A percentile compares a stretch with the other conserved stretches of the same genome.
phyloP scores from a whole-genome alignment of 2,888 invertebrate species.

The Chaitophorus viminalis region DNA sequence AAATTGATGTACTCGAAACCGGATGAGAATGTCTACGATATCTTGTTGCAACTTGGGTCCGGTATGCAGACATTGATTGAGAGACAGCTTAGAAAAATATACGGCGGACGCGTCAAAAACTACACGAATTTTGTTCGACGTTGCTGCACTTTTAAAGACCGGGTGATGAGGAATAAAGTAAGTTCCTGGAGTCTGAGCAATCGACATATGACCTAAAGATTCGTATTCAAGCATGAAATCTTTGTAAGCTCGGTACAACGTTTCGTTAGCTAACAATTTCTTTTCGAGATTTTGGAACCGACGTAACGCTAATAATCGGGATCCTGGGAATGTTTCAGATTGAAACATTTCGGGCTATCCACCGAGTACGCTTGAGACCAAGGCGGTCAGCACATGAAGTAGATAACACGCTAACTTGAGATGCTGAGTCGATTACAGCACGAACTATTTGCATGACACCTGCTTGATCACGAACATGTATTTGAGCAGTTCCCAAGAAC shows the following conservation, averaged over 20 bases:
- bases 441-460: neutral
- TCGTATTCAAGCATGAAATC: neutral
- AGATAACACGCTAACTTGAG: too few relatives aligned
- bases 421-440: neutral
- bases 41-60: slow-evolving; percentile 66
- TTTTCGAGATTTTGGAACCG: neutral
- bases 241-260: neutral
- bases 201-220: neutral
- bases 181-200: neutral
- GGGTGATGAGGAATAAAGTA: slow-evolving; percentile 4
- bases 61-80: slow-evolving; percentile 61
- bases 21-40: slow-evolving; percentile 65
- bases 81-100: neutral
- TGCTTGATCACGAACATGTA: neutral
- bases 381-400: too few relatives aligned
- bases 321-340: neutral
- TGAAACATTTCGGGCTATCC: too few relatives aligned
- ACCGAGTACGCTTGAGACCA: too few relatives aligned
- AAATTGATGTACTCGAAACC: slow-evolving; percentile 65
- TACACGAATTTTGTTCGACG: neutral
- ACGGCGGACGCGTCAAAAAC: neutral
- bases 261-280: neutral
- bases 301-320: neutral
- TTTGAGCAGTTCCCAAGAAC: neutral
- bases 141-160: neutral